These are phyloP conservation scores for Cryptophagus acutangulus DNA, from an alignment of 2,888 invertebrate genomes.

Conservation along the genomic window DNA sequence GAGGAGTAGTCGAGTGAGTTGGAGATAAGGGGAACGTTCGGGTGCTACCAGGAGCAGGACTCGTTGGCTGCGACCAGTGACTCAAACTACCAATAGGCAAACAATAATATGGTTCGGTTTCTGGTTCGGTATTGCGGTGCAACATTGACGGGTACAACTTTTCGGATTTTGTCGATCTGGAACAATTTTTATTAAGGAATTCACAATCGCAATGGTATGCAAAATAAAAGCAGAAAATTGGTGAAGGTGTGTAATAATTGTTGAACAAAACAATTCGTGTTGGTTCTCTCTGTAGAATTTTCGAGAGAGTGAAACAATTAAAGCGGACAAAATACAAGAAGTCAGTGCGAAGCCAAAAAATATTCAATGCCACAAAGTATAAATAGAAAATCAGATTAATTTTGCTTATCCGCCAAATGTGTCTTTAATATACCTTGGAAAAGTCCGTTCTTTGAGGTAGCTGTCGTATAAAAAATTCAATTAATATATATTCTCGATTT, in stretches of 20 bases:
- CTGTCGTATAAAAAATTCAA: slow-evolving; percentile 46
- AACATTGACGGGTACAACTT: slow-evolving; percentile 91
- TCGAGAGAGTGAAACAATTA: slow-evolving; percentile 20
- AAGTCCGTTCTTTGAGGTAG: slow-evolving; percentile 90
- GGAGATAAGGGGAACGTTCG: slow-evolving; percentile 54
- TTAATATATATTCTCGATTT: slow-evolving; percentile 3
- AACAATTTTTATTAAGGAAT: too few species aligned
- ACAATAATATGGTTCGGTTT: slow-evolving; percentile 82
- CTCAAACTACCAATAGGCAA: slow-evolving; percentile 63
- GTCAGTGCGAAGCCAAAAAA: slow-evolving; percentile 3
- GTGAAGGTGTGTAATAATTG: too few species aligned
- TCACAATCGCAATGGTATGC: too few species aligned
- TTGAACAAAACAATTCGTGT: too few species aligned
- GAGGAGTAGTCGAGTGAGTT: slow-evolving; percentile 57
- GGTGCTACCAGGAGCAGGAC: slow-evolving; percentile 59
- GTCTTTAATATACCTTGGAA: slow-evolving; percentile 79
- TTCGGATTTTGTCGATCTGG: slow-evolving; percentile 91
- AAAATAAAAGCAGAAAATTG: too few species aligned
- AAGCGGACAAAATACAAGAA: slow-evolving; percentile 28
- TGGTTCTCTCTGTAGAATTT: too few species aligned
- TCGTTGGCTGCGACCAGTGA: slow-evolving; percentile 70
- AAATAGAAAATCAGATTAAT: slow-evolving; percentile 9
- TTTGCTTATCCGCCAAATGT: slow-evolving; percentile 22
- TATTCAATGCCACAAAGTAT: background rate
- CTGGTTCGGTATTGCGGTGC: slow-evolving; percentile 74